Evolutionary conservation across 2,797 vertebrate species (phyloP).

Genomic region (Melanotaenia pygmaea): DNA sequence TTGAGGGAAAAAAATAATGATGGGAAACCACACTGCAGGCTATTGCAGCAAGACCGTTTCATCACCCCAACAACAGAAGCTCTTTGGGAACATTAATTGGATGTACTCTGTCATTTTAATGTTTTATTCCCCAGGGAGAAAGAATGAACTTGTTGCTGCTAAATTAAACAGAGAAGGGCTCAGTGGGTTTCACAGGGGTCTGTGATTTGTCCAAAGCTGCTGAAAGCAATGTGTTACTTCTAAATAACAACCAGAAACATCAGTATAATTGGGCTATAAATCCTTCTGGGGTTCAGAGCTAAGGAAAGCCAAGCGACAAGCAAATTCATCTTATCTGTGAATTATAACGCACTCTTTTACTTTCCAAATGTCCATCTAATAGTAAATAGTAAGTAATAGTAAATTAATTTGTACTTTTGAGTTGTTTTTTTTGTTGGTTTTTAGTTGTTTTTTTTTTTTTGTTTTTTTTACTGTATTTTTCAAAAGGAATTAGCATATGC

Average conservation of each 20-base stretch:
- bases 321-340: constrained; percentile 34
- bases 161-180: constrained; percentile 38
- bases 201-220: constrained; percentile 40
- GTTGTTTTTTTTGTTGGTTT: no score
- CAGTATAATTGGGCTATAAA: constrained; percentile 55
- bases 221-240: constrained; percentile 36
- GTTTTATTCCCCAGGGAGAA: constrained; percentile 21
- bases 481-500: no score
- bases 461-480: no score
- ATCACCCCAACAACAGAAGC: constrained; percentile 32
- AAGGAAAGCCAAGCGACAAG: constrained; percentile 34
- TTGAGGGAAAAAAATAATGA: not conserved
- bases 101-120: constrained; percentile 22
- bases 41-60: constrained; percentile 1
- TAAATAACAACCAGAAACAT: constrained; percentile 39
- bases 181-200: constrained; percentile 25
- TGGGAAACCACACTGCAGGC: not conserved
- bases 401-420: no score
- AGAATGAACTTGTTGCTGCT: constrained; percentile 27
- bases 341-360: constrained; percentile 45
- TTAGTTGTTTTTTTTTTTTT: no score
- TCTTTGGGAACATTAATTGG: constrained; percentile 4
- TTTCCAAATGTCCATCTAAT: constrained; percentile 33
- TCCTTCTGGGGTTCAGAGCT: constrained; percentile 37
- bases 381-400: not conserved